phyloP scores from a whole-genome alignment of 2,113 vertebrate species.

The Dermatemys mawii region DNA sequence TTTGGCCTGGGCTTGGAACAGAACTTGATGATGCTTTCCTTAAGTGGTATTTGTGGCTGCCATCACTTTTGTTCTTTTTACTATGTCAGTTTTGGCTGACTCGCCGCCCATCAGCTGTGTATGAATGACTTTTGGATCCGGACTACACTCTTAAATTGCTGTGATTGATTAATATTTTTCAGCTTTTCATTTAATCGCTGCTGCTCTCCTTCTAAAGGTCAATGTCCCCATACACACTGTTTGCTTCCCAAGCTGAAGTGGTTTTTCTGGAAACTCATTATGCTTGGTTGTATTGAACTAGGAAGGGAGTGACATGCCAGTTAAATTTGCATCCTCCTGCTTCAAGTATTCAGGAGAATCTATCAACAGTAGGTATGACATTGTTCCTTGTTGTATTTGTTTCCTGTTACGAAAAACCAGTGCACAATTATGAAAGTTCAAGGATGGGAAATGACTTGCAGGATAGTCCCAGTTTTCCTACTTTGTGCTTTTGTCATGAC shows the following conservation, averaged over 20 bases:
- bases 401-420: not conserved
- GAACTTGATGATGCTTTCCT: not conserved
- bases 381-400: accelerated
- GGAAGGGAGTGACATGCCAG: not conserved
- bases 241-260: not conserved
- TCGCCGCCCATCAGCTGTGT: not conserved
- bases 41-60: not conserved
- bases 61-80: not conserved
- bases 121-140: not conserved
- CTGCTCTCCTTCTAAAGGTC: not conserved
- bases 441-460: not conserved
- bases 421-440: not conserved
- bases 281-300: not conserved
- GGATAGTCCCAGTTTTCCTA: not conserved
- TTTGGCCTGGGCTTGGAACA: not conserved
- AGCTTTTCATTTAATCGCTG: accelerated
- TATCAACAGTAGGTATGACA: accelerated
- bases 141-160: not conserved
- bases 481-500: not conserved
- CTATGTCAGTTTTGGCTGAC: not conserved
- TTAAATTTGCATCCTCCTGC: not conserved
- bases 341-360: not conserved
- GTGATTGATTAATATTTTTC: not conserved
- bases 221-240: not conserved
- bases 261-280: not conserved